Conservation (phyloP, 2,797 vertebrate species). For the Poecilia velifera region DNA sequence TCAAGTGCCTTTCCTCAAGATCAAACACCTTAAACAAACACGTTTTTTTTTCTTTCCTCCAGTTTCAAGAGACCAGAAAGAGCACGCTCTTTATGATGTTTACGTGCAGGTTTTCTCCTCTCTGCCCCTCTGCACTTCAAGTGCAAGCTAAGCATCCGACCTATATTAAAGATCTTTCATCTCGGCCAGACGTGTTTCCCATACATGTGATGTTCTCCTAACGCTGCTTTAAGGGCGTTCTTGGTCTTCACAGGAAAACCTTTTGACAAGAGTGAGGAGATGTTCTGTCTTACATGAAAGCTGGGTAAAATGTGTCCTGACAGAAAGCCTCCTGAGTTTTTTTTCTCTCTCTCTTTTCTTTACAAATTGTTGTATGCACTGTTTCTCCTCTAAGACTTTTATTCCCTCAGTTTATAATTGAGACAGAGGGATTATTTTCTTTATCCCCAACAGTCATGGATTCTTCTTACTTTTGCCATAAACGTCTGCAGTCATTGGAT, state of each 20-base stretch:
- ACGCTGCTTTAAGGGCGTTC: conserved; percentile 68
- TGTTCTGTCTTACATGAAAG: conserved; percentile 60
- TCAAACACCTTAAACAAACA: conserved; percentile 58
- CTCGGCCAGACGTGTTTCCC: conserved; percentile 64
- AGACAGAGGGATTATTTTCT: conserved; percentile 13
- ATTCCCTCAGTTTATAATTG: conserved; percentile 52
- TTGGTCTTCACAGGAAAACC: conserved; percentile 66
- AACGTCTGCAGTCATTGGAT: conserved; percentile 40
- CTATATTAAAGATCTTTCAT: conserved; percentile 74
- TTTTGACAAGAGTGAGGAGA: conserved; percentile 72
- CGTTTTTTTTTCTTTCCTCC: conserved; percentile 14
- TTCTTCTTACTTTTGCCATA: conserved; percentile 15
- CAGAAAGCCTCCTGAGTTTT: conserved; percentile 51
- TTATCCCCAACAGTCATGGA: conserved; percentile 33
- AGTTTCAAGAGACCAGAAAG: conserved; percentile 41
- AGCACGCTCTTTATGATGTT: conserved; percentile 44
- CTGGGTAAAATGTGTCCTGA: conserved; percentile 56
- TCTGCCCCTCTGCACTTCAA: conserved; percentile 42
- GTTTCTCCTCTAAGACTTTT: conserved; percentile 51
- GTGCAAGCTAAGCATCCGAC: conserved; percentile 66
- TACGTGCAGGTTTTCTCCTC: conserved; percentile 28
- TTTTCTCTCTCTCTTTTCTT: conserved; percentile 15
- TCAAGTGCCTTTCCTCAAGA: conserved; percentile 45
- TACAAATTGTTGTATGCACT: conserved; percentile 42
- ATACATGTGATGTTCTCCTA: conserved; percentile 62